A percentile compares a stretch with the other conserved stretches of the same genome.
These are phyloP conservation scores for Noctuana brunneofusca DNA, from an alignment of 2,888 invertebrate genomes.

Conservation along the genomic window DNA sequence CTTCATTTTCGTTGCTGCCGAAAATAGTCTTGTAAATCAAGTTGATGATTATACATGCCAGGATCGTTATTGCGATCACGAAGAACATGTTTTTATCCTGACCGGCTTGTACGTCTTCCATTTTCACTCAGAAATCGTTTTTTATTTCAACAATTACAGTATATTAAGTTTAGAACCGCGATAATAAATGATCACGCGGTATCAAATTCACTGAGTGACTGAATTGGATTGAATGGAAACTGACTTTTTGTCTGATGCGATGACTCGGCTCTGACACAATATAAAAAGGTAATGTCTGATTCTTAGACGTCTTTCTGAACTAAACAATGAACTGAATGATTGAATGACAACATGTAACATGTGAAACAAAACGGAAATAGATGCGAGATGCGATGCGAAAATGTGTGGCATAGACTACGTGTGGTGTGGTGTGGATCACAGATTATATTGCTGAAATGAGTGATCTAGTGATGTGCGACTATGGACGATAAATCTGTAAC, in stretches of 20 bases:
- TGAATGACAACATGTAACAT: not conserved
- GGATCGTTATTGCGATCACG: conserved; percentile 57
- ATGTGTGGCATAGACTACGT: too few relatives aligned
- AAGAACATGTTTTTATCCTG: conserved; percentile 58
- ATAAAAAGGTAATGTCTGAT: too few relatives aligned
- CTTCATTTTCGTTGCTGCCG: conserved; percentile 65
- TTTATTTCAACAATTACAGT: conserved; percentile 13
- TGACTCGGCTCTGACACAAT: not conserved
- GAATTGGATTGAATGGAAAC: not conserved
- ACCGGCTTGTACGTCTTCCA: conserved; percentile 70
- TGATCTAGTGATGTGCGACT: too few relatives aligned
- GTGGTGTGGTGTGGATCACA: too few relatives aligned
- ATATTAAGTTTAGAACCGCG: conserved; percentile 34
- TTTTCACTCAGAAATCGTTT: conserved; percentile 68
- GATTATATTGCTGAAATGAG: too few relatives aligned
- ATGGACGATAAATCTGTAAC: too few relatives aligned
- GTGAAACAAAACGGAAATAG: too few relatives aligned
- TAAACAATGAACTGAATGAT: not conserved
- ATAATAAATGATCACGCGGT: conserved; percentile 63
- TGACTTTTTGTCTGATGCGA: not conserved
- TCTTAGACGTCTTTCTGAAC: not conserved
- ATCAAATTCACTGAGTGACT: conserved; percentile 48
- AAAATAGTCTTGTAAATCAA: conserved; percentile 67
- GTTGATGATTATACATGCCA: conserved; percentile 66
- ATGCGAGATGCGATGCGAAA: too few relatives aligned